Conservation (phyloP, 2,113 vertebrate species). For the Garra rufa region DNA sequence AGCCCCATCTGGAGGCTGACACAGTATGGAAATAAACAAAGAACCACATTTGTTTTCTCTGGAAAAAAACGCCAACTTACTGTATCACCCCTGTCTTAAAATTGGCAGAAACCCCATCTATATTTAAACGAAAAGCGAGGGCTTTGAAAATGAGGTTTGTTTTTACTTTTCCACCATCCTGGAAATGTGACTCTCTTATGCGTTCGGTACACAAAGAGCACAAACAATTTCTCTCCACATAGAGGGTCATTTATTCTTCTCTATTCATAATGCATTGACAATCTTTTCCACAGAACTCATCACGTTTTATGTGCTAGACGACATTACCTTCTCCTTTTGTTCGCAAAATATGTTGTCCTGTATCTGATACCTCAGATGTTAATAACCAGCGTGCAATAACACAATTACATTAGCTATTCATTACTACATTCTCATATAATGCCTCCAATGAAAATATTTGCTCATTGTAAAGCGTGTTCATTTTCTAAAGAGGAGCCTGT, state of each 20-base stretch:
- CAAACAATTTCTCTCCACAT: conserved; percentile 40
- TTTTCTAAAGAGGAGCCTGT: neutral
- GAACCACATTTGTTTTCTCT: conserved; percentile 20
- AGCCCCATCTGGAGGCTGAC: neutral
- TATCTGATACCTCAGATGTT: conserved; percentile 34
- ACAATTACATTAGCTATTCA: conserved; percentile 39
- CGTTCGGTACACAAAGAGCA: conserved; percentile 21
- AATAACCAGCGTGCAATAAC: conserved; percentile 29
- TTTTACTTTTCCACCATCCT: neutral
- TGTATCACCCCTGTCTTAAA: conserved; percentile 1
- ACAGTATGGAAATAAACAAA: conserved; percentile 9
- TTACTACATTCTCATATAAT: conserved; percentile 9
- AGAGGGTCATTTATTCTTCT: conserved; percentile 24
- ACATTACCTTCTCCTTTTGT: conserved; percentile 28
- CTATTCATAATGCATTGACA: neutral
- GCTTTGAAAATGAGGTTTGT: conserved; percentile 28
- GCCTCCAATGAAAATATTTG: conserved; percentile 10
- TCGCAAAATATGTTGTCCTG: conserved; percentile 6
- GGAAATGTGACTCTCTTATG: conserved; percentile 19
- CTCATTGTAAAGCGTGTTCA: conserved; percentile 1
- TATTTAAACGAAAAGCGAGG: neutral
- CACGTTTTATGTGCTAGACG: neutral
- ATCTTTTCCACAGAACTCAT: conserved; percentile 30
- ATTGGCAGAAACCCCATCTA: neutral
- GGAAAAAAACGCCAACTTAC: neutral